Conservation (phyloP, 2,888 invertebrate genomes). For the Nephrotoma flavescens region DNA sequence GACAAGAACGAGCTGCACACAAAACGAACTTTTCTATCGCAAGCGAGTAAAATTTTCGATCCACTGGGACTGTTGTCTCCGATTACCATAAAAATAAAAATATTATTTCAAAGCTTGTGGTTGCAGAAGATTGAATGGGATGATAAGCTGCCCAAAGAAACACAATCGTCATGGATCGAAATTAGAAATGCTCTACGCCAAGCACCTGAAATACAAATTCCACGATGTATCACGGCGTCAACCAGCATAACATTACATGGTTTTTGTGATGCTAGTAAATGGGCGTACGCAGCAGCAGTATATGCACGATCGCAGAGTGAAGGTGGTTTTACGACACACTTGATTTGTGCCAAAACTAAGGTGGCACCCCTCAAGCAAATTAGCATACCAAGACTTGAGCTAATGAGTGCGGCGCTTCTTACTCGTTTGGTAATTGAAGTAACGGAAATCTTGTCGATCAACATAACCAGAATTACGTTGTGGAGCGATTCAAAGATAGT, state of each 20-base stretch:
- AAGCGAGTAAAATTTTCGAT: background rate
- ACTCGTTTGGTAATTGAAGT: too few species aligned
- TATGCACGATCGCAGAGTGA: too few species aligned
- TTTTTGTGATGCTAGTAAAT: background rate
- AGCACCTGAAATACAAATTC: background rate
- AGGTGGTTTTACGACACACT: too few species aligned
- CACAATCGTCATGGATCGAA: background rate
- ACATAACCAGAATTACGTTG: too few species aligned
- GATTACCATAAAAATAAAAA: background rate
- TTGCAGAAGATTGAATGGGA: background rate
- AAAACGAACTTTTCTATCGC: background rate
- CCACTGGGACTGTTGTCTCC: background rate
- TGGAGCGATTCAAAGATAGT: too few species aligned
- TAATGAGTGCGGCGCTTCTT: too few species aligned
- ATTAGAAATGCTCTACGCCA: background rate
- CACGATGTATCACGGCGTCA: background rate
- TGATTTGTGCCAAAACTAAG: too few species aligned
- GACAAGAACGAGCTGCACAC: background rate
- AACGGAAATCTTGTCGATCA: too few species aligned
- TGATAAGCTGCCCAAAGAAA: background rate
- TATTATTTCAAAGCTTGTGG: conserved; percentile 6
- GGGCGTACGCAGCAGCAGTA: background rate
- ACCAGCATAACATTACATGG: background rate
- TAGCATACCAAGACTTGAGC: too few species aligned
- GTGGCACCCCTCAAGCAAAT: too few species aligned